phyloP scores from a whole-genome alignment of 2,888 invertebrate genomes.

The Cryptosula pallasiana region DNA sequence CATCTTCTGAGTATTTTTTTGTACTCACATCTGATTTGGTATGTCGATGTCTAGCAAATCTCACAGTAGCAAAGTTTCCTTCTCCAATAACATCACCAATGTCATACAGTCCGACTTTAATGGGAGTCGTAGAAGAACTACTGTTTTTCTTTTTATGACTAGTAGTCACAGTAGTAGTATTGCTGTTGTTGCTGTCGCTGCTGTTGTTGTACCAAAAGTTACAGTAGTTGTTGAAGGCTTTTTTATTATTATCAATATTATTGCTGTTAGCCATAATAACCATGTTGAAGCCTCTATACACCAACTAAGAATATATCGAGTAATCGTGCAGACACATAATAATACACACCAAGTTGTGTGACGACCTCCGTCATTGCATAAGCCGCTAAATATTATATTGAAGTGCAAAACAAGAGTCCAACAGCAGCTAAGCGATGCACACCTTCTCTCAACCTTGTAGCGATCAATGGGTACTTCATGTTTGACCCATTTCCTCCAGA shows the following conservation, averaged over 20 bases:
- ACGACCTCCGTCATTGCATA: no score
- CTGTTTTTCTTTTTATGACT: conserved; percentile 26
- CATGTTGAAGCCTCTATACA: not conserved
- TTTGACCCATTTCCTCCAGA: conserved; percentile 20
- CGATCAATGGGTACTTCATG: conserved; percentile 18
- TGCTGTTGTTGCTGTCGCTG: not conserved
- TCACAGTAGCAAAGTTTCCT: conserved; percentile 98
- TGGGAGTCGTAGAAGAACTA: conserved; percentile 31
- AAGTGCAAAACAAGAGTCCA: no score
- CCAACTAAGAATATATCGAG: no score
- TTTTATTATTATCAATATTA: not conserved
- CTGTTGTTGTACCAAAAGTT: no score
- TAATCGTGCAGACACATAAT: no score
- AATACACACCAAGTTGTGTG: no score
- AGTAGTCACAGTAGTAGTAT: not conserved
- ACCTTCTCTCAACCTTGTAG: no score
- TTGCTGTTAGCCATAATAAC: conserved; percentile 18
- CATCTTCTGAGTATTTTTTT: no score
- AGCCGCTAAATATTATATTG: no score
- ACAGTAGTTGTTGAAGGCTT: not conserved
- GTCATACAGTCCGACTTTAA: conserved; percentile 86
- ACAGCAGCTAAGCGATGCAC: no score
- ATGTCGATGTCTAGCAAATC: conserved; percentile 94
- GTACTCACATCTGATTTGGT: conserved; percentile 91
- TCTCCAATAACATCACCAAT: conserved; percentile 95